phyloP scores from a whole-genome alignment of 2,113 vertebrate genomes.

The Chrysochloris asiatica region DNA sequence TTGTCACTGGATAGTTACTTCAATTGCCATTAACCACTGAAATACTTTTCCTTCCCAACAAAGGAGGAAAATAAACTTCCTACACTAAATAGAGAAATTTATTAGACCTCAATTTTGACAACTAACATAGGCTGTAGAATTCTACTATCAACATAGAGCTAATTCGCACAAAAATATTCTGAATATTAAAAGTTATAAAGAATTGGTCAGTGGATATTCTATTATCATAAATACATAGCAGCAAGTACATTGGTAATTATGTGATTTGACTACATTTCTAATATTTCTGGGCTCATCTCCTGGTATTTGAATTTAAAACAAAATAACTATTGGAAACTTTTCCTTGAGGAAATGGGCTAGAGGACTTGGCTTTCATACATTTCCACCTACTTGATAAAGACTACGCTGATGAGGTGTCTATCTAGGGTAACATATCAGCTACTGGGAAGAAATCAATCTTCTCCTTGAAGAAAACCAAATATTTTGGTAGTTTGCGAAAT shows the following conservation, averaged over 20 bases:
- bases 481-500: not conserved
- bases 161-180: not conserved
- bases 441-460: not conserved
- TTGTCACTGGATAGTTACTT: not conserved
- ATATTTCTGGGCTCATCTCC: not conserved
- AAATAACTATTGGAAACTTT: not conserved
- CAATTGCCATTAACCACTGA: not conserved
- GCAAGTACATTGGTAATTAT: not conserved
- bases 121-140: not conserved
- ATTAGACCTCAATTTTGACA: not conserved
- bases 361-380: not conserved
- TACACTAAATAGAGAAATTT: not conserved
- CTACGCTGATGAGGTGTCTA: not conserved
- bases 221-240: not conserved
- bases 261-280: not conserved
- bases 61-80: not conserved
- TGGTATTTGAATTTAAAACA: not conserved
- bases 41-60: not conserved
- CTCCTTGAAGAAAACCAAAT: not conserved
- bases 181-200: not conserved
- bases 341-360: not conserved
- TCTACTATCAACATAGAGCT: not conserved
- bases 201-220: not conserved
- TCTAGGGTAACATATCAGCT: not conserved
- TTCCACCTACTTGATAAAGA: not conserved